phyloP scores from a whole-genome alignment of 1,140 invertebrate genomes.

The Ceratina calcarata region DNA sequence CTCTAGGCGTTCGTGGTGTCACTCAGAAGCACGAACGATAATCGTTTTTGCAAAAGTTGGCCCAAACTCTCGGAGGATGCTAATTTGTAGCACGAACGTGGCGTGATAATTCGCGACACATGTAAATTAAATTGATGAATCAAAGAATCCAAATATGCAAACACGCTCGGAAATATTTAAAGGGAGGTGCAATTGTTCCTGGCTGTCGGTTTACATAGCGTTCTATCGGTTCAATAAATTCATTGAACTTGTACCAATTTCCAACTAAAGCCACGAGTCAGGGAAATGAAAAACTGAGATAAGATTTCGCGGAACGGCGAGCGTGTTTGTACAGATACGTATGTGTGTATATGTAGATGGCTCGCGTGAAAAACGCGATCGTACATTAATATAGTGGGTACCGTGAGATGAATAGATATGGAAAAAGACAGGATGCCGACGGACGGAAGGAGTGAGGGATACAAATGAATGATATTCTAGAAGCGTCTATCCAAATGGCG shows the following conservation, averaged over 20 bases:
- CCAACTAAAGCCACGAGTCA: too few species aligned
- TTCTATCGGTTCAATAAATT: too few species aligned
- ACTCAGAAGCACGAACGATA: slow-evolving; percentile 4
- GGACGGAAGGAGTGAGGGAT: slow-evolving; percentile 39
- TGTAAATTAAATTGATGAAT: neutral
- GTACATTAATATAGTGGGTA: slow-evolving; percentile 1
- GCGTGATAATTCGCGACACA: neutral
- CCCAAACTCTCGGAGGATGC: slow-evolving; percentile 2
- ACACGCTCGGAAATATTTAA: too few species aligned
- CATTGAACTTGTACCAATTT: too few species aligned
- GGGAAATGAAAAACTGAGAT: too few species aligned
- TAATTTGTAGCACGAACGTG: neutral
- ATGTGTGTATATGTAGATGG: too few species aligned
- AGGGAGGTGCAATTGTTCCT: too few species aligned
- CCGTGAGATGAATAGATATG: slow-evolving; percentile 2
- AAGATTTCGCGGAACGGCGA: too few species aligned
- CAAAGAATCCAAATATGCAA: too few species aligned
- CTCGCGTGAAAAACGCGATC: neutral
- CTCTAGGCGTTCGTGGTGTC: slow-evolving; percentile 19
- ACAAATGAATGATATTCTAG: slow-evolving; percentile 60
- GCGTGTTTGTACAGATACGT: neutral
- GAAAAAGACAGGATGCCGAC: slow-evolving; percentile 13
- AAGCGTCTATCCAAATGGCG: slow-evolving; percentile 61
- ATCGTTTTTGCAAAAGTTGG: slow-evolving; percentile 18
- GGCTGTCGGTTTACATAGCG: too few species aligned